Percentiles rank a stretch among this genome's conserved stretches.
phyloP scores from a whole-genome alignment of 2,113 vertebrate genomes.

The Rissa tridactyla region DNA sequence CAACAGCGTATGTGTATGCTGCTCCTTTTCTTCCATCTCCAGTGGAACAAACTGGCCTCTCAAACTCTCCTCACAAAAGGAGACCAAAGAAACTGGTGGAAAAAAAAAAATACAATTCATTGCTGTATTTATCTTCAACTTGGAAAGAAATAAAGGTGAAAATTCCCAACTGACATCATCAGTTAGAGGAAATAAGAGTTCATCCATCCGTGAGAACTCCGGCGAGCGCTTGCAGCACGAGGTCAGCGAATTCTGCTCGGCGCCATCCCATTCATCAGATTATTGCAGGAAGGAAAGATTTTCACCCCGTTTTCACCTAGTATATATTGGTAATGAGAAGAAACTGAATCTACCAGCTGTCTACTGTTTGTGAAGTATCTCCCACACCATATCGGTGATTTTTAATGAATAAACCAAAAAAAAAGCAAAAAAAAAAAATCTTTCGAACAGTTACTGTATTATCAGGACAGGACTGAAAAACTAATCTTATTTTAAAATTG shows the following conservation, averaged over 20 bases:
- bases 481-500: not conserved
- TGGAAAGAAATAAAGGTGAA: slow-evolving; percentile 39
- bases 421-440: not conserved
- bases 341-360: not conserved
- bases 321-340: not conserved
- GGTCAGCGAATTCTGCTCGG: not conserved
- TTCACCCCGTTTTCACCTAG: not conserved
- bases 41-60: not conserved
- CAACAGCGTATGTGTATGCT: not conserved
- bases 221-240: not conserved
- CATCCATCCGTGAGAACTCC: slow-evolving; percentile 34
- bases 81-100: not conserved
- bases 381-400: fast-evolving
- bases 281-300: not conserved
- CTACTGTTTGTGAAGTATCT: not conserved
- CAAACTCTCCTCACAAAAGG: not conserved
- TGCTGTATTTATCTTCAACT: slow-evolving; percentile 2
- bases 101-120: not conserved
- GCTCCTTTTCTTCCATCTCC: not conserved
- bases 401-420: not conserved
- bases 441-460: not conserved
- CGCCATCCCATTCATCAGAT: not conserved
- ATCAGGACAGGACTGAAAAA: not conserved
- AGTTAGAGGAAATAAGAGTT: slow-evolving; percentile 45
- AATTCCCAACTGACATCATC: slow-evolving; percentile 56